Percentiles rank a stretch among this genome's conserved stretches.
These are phyloP conservation scores for Chrysemys picta DNA, from an alignment of 2,113 vertebrate genomes.

Conservation along the genomic window DNA sequence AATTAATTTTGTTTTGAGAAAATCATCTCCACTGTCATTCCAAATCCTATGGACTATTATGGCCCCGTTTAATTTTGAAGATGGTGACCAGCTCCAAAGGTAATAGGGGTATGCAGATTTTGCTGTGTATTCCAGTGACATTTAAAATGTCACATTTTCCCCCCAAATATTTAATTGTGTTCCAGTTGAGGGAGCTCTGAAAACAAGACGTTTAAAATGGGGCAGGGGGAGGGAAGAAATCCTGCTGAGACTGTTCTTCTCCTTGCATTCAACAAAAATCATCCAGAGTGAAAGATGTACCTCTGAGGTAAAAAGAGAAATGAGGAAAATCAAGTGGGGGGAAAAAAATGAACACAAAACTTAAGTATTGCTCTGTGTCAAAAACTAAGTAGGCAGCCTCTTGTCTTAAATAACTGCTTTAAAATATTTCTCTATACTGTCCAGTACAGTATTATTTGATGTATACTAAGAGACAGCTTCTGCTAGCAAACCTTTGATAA, in stretches of 20 bases:
- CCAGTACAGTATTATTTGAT: neutral
- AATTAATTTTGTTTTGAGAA: too few relatives aligned
- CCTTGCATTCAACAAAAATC: neutral
- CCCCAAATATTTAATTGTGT: neutral
- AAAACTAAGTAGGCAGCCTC: neutral
- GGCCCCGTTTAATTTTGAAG: neutral
- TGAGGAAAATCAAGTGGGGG: neutral
- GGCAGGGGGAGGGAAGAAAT: neutral
- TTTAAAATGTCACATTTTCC: neutral
- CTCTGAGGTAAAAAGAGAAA: neutral
- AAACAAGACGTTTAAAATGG: neutral
- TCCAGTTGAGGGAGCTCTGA: neutral
- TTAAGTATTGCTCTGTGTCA: neutral
- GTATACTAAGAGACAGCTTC: neutral
- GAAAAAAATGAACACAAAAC: neutral
- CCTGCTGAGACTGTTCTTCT: neutral
- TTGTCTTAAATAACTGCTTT: neutral
- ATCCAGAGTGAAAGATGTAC: neutral
- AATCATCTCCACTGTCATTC: too few relatives aligned
- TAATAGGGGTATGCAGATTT: neutral
- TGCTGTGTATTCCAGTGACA: neutral
- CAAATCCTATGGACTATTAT: neutral
- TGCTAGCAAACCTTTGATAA: fast-evolving
- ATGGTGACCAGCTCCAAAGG: neutral
- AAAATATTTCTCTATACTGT: fast-evolving